phyloP scores from a whole-genome alignment of 2,888 invertebrate species.

The Philonicus albiceps region DNA sequence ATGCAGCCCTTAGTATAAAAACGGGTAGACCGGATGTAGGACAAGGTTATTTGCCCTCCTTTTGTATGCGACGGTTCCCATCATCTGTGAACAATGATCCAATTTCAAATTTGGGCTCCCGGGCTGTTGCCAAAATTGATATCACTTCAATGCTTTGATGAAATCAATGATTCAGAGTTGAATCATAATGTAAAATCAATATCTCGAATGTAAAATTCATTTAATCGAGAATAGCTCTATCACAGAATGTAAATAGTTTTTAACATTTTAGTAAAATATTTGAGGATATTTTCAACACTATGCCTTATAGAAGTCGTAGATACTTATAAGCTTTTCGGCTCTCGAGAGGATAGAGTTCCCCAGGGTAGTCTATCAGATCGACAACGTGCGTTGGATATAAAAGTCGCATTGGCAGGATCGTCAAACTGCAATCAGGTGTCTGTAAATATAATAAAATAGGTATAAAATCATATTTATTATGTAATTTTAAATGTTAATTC shows the following conservation, averaged over 20 bases:
- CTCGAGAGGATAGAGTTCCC: conserved; percentile 14
- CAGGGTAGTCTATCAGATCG: conserved; percentile 65
- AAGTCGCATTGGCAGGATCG: conserved; percentile 65
- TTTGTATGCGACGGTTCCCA: conserved; percentile 11
- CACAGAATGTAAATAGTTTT: not conserved
- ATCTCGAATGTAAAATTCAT: not conserved
- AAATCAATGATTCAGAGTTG: not conserved
- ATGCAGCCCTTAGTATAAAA: not conserved
- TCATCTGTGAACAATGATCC: not conserved
- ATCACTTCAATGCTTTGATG: not conserved
- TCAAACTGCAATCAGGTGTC: not conserved
- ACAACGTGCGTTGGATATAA: conserved; percentile 70
- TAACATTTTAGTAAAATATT: not conserved
- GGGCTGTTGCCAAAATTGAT: not conserved
- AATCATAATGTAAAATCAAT: not conserved
- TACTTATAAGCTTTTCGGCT: conserved; percentile 20
- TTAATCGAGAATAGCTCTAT: not conserved
- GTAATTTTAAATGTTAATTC: too few relatives aligned
- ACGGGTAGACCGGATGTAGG: not conserved
- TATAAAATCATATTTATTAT: not conserved
- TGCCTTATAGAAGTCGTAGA: conserved; percentile 1
- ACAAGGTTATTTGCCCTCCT: conserved; percentile 13
- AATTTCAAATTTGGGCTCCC: not conserved
- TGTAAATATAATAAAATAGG: not conserved
- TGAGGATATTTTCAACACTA: not conserved